Evolutionary conservation across 2,113 vertebrate species (phyloP).

Genomic region (Pseudorectes ferrugineus): DNA sequence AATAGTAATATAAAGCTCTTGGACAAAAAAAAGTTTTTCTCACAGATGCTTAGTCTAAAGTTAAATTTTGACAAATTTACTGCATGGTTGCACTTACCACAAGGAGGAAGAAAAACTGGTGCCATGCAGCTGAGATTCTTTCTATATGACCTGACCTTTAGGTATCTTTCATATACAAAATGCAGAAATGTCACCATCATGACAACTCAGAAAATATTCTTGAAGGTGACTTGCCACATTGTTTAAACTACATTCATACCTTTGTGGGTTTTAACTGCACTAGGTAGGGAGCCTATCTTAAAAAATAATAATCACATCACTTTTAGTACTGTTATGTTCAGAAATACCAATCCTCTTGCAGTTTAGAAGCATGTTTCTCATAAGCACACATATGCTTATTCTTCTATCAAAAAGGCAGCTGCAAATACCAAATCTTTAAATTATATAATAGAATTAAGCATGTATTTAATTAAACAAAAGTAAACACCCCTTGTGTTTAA

Average conservation of each 20-base stretch:
- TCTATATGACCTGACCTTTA: background rate
- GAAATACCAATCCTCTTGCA: background rate
- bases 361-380: background rate
- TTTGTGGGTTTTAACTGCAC: background rate
- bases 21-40: background rate
- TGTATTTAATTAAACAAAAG: background rate
- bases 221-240: background rate
- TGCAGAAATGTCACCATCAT: background rate
- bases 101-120: background rate
- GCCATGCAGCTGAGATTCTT: background rate
- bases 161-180: background rate
- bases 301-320: background rate
- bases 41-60: background rate
- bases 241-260: background rate
- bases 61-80: background rate
- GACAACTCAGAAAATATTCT: background rate
- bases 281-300: background rate
- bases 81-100: background rate
- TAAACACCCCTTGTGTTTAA: no score
- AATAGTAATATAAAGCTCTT: background rate
- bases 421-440: background rate
- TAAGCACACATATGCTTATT: background rate
- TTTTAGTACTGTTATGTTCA: background rate
- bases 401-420: background rate
- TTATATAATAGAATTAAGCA: background rate